Base-by-base conservation (phyloP, 2,797 vertebrate species). In the Taenioides sp. region DNA sequence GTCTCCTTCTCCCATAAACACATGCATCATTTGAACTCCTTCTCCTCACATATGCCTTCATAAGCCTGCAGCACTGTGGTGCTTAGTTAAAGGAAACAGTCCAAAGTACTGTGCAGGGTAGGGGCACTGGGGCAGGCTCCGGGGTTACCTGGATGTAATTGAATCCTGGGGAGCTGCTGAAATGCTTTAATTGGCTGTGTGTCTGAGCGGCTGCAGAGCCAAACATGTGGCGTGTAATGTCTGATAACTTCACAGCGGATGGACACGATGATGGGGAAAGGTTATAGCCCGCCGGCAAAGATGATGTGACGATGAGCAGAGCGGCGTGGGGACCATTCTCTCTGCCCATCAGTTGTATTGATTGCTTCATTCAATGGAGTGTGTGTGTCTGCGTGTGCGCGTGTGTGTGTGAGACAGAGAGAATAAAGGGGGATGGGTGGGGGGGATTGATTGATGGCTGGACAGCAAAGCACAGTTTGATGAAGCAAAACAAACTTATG, bases 141-240 rank as follows among this genome's bases (percentile, higher is more conserved):
- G 63, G 43, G 90, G 87, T 90, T 86, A 78, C 68, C 72, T 55
- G 74, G 65, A 73, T 79, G 74, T 90, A 86, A 90, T 84, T 85
- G 80, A 87, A 85, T 87, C 72, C 61, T 0, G n/a, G 65, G 70
- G 73, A 85, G 73, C 67, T 81, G 78, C 54, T 74, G 70, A 81
- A 86, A 78, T 70, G 64, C 72, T 82, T 79, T 40, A 83, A 77
- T 75, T 80, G 80, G 72, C 58, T 28, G 69, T 31, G 58, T 22
- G 20, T 69, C 61, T 58, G 77, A 86, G 73, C 76, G 60, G 71
- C 74, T 64, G 72, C 80, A 82, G 67, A 85, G 84, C 81, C 83
- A 80, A 73, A 80, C 62, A 17, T 80, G 74, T 62, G 52, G 67
- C 1, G 1, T 3, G 64, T 72, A 70, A 64, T 34, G 70, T 69